Base-by-base conservation (phyloP, 2,888 invertebrate species). In the Zygogramma bicolorata region DNA sequence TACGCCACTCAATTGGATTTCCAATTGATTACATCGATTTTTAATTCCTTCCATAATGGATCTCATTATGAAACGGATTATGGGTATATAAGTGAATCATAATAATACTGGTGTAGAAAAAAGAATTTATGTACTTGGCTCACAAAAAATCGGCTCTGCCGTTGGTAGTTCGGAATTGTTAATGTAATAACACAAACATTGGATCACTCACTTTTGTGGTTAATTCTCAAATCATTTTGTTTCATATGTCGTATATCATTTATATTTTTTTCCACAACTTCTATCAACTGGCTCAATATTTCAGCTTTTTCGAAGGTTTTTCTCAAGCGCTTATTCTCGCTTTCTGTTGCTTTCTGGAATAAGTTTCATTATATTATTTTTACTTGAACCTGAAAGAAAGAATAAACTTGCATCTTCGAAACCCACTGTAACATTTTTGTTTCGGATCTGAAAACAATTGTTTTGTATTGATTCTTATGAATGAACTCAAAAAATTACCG, bases 211-310 rank as follows among this genome's bases (percentile, higher is more conserved):
- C 81, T 81, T 77, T 71, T 78, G 71, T 81, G 81, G 67, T 79
- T 80, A 25, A 76, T 74, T 18, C 68, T 78, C n/a, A 81, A 42
- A 61, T 81, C 79, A 15, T 80, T 25, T 71, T 73, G 78, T 60
- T 68, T 72, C 5, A 80, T 18, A 34, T 76, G 75, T 8, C 73
- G 71, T 8, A 81, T 71, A n/a, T 74, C 72, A 10, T 76, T 71
- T 61, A 90, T 89, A 85, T 89, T 88, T 76, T 84, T 84, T 80
- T 87, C 86, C 66, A 91, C 86, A 73, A 88, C 87, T 74, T 86
- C 86, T 77, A 90, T 88, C 89, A 89, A 89, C 77, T 84, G 81
- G 77, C 88, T 87, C 79, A 90, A 86, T 75, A 87, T 87, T 73
- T 82, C 81, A 1, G 81, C 76, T 61, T 81, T 75, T 74, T 83